Evolutionary conservation across 2,113 vertebrate genomes (phyloP).

Genomic region (Chamaea fasciata): DNA sequence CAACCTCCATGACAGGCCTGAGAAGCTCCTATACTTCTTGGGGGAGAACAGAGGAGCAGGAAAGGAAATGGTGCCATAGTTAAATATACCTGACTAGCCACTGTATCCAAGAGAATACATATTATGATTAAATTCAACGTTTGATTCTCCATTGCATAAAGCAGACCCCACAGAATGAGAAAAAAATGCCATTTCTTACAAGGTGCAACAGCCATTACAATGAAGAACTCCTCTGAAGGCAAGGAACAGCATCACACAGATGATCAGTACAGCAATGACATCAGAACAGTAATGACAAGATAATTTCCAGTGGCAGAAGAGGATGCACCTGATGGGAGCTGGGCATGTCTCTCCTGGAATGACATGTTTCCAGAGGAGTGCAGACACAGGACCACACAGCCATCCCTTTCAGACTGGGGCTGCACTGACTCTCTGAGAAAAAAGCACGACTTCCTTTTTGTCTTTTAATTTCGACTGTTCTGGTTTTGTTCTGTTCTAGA

Average conservation of each 20-base stretch:
- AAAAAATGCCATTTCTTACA: not conserved
- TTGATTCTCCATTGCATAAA: not conserved
- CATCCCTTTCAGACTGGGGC: not conserved
- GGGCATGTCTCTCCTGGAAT: not conserved
- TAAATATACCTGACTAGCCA: not conserved
- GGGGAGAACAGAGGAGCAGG: not conserved
- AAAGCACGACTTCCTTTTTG: not conserved
- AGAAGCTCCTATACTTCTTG: not conserved
- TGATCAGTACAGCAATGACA: no score
- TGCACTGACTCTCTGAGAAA: not conserved
- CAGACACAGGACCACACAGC: not conserved
- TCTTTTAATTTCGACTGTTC: not conserved
- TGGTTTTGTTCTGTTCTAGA: not conserved
- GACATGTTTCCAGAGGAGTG: not conserved
- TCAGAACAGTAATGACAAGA: not conserved
- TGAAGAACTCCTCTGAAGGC: not conserved
- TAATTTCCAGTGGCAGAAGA: not conserved
- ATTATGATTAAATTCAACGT: not conserved
- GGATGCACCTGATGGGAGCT: not conserved
- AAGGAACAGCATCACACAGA: not conserved
- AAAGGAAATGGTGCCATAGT: not conserved
- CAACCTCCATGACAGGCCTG: not conserved
- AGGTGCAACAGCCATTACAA: not conserved
- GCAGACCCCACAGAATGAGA: not conserved
- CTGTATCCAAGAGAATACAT: not conserved